Conservation (phyloP, 2,797 vertebrate genomes). For the Syndactyla subalaris region DNA sequence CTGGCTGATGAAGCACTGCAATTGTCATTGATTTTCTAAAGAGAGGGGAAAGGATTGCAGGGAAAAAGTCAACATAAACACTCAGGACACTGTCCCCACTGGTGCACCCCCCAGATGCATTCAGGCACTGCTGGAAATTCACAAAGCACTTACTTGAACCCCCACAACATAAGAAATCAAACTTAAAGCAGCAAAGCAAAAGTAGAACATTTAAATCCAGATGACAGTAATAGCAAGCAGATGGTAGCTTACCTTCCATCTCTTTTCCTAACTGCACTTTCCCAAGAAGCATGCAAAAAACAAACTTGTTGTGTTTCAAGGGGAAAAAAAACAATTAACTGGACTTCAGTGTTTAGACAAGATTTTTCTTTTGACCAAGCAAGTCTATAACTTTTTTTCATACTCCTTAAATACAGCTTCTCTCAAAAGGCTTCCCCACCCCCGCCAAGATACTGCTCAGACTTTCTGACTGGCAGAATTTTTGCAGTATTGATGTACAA, state of each 20-base stretch:
- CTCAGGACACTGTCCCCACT: neutral
- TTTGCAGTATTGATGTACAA: neutral
- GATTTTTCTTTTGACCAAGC: neutral
- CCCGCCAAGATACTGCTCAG: neutral
- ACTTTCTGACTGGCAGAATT: neutral
- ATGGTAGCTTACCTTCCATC: constrained; percentile 76
- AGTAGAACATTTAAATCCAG: constrained; percentile 18
- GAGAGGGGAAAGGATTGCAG: neutral
- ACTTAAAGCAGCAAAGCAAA: constrained; percentile 52
- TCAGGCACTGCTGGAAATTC: constrained; percentile 13
- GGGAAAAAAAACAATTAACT: constrained; percentile 48
- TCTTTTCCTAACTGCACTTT: constrained; percentile 81
- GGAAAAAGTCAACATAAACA: neutral
- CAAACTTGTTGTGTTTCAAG: constrained; percentile 72
- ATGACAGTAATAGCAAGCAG: constrained; percentile 41
- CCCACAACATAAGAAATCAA: neutral
- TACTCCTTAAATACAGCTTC: neutral
- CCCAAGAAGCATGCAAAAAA: constrained; percentile 84
- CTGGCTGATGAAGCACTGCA: constrained; percentile 39
- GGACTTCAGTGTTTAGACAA: constrained; percentile 13
- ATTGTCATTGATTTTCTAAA: constrained; percentile 75
- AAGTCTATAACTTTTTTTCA: neutral
- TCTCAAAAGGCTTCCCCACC: neutral
- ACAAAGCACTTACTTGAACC: constrained; percentile 8
- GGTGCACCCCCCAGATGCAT: neutral